Conservation (phyloP, 1,140 invertebrate species). For the Acyrthosiphon pisum region DNA sequence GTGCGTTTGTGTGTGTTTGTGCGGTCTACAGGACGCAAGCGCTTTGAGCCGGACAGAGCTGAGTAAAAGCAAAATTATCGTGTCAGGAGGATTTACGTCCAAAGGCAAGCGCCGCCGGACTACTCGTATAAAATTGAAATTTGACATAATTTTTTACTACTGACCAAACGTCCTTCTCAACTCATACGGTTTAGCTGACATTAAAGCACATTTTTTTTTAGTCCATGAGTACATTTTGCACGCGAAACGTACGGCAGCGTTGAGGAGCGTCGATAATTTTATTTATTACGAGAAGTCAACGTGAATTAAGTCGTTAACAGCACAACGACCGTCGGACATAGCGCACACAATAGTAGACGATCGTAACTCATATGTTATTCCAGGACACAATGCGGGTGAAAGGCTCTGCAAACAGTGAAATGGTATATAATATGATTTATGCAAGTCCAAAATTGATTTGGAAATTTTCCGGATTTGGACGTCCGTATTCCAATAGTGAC, state of each 20-base stretch:
- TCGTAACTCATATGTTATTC: background rate
- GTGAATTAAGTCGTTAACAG: background rate
- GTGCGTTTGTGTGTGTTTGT: too few species aligned
- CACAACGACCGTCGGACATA: background rate
- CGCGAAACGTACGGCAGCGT: background rate
- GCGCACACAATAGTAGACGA: background rate
- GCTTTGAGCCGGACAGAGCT: background rate
- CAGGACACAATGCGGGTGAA: background rate
- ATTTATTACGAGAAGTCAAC: background rate
- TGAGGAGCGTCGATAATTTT: background rate
- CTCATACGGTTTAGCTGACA: background rate
- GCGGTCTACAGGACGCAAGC: background rate
- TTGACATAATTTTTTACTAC: background rate
- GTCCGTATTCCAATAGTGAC: background rate
- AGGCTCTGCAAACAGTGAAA: background rate
- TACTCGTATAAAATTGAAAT: background rate
- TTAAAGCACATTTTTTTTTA: background rate
- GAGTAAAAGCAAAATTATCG: background rate
- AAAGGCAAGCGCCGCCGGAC: background rate
- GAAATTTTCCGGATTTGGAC: background rate
- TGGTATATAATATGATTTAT: background rate
- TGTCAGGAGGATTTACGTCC: slow-evolving; percentile 19
- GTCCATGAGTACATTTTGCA: background rate
- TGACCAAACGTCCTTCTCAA: background rate
- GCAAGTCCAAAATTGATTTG: background rate